Conservation (phyloP, 2,113 vertebrate species). For the Anolis sagrei region DNA sequence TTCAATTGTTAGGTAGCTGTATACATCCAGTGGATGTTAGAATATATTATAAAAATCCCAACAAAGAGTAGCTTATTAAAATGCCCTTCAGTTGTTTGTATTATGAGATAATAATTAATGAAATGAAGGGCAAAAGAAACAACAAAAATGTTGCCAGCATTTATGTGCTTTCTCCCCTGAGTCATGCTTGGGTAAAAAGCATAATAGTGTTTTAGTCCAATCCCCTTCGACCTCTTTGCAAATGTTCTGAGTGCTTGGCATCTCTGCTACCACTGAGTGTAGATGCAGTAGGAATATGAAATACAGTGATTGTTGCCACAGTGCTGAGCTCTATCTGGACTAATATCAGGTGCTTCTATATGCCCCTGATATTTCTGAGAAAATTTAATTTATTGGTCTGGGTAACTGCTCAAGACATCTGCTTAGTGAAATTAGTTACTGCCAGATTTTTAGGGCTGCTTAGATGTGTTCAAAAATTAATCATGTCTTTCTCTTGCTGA, state of each 20-base stretch:
- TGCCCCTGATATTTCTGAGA: constrained; percentile 7
- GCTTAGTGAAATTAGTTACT: constrained; percentile 34
- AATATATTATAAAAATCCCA: neutral
- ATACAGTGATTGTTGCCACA: neutral
- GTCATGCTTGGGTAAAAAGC: neutral
- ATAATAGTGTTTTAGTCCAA: constrained; percentile 11
- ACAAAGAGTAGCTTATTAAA: neutral
- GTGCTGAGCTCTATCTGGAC: neutral
- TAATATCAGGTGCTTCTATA: neutral
- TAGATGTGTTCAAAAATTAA: constrained; percentile 35
- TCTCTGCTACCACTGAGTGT: constrained; percentile 9
- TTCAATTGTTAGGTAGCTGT: neutral
- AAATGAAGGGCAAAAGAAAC: neutral
- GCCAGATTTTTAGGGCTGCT: constrained; percentile 22
- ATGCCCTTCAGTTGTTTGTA: neutral
- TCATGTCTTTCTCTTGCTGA: constrained; percentile 41
- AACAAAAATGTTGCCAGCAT: neutral
- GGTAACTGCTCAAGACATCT: constrained; percentile 18
- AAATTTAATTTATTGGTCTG: constrained; percentile 11
- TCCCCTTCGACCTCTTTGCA: neutral
- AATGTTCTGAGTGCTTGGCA: neutral
- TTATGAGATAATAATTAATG: neutral
- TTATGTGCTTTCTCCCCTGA: neutral
- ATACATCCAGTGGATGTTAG: neutral
- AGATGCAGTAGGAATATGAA: neutral